These are phyloP conservation scores for Boulengeromyrus knoepffleri DNA, from an alignment of 2,113 vertebrate genomes.

Conservation along the genomic window DNA sequence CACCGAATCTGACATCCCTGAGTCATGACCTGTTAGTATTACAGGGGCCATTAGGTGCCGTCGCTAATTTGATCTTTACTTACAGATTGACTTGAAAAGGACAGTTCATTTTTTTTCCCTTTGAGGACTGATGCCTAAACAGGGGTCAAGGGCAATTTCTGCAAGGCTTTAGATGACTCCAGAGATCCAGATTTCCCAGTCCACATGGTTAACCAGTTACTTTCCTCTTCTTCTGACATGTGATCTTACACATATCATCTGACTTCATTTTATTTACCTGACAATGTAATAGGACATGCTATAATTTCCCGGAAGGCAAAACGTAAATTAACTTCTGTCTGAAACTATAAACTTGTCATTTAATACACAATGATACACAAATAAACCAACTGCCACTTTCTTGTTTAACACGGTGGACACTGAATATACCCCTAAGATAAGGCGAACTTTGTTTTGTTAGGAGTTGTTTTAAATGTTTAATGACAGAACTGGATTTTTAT, in stretches of 20 bases:
- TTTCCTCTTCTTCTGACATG: not conserved
- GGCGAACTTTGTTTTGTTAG: not conserved
- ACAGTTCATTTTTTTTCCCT: slow-evolving; percentile 30
- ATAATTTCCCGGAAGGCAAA: not conserved
- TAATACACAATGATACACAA: not conserved
- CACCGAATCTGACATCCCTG: slow-evolving; percentile 16
- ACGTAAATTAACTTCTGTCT: not conserved
- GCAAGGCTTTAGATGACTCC: not conserved
- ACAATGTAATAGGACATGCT: not conserved
- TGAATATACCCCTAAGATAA: not conserved
- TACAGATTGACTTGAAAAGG: slow-evolving; percentile 21
- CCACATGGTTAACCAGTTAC: not conserved
- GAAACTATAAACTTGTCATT: not conserved
- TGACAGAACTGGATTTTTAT: not conserved
- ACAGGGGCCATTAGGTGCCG: slow-evolving; percentile 21
- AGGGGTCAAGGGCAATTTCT: slow-evolving; percentile 1
- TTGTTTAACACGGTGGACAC: not conserved
- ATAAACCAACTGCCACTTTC: not conserved
- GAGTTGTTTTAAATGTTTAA: not conserved
- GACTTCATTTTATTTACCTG: not conserved
- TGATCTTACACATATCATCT: not conserved
- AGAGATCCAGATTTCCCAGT: not conserved
- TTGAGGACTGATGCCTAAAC: slow-evolving; percentile 3
- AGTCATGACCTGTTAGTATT: slow-evolving; percentile 28
- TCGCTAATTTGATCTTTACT: slow-evolving; percentile 38